Conservation (phyloP, 2,113 vertebrate genomes). For the Spermophilus dauricus region DNA sequence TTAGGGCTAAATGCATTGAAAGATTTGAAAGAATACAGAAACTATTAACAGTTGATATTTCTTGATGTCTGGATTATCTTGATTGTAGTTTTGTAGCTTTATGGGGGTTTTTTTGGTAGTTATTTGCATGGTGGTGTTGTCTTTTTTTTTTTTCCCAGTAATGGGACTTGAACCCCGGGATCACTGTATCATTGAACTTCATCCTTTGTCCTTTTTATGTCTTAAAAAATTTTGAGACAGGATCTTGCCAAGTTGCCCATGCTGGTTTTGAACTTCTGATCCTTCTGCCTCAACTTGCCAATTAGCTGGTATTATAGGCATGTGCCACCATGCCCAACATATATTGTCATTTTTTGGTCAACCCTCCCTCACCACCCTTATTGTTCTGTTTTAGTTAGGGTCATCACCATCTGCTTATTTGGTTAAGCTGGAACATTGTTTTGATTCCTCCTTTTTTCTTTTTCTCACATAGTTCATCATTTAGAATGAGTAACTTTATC, state of each 20-base stretch:
- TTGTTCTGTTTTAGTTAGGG: conserved; percentile 17
- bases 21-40: neutral
- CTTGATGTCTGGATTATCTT: conserved; percentile 14
- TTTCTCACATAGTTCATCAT: neutral
- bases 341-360: neutral
- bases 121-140: neutral
- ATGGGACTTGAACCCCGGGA: neutral
- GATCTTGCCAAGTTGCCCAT: neutral
- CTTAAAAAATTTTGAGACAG: neutral
- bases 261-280: neutral
- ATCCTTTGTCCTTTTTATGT: neutral
- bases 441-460: neutral
- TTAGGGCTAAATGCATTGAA: neutral
- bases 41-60: neutral
- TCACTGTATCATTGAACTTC: neutral
- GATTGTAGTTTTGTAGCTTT: neutral
- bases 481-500: conserved; percentile 1
- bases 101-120: neutral
- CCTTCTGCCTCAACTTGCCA: neutral
- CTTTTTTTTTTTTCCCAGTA: neutral
- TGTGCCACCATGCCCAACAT: neutral
- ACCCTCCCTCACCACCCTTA: neutral
- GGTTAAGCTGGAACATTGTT: conserved; percentile 22
- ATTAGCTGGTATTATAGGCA: neutral
- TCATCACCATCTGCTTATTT: neutral